Conservation (phyloP, 2,888 invertebrate genomes). For the Phania funesta region DNA sequence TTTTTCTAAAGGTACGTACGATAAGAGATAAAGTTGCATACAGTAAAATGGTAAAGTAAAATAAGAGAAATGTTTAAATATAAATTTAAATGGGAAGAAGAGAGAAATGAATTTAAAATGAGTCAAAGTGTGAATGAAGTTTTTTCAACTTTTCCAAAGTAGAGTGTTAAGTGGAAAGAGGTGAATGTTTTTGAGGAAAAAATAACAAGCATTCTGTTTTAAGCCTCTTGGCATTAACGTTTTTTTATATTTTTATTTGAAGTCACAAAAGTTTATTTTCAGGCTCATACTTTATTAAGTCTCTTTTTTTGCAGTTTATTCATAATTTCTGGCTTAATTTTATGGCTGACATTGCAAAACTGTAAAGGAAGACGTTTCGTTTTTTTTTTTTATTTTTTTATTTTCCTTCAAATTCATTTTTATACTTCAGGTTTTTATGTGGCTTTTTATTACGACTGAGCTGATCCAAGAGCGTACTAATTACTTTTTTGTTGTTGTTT, state of each 20-base stretch:
- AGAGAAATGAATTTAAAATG: constrained; percentile 38
- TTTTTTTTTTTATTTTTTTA: constrained; percentile 1
- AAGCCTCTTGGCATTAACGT: constrained; percentile 61
- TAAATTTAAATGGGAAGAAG: constrained; percentile 30
- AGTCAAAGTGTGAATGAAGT: constrained; percentile 57
- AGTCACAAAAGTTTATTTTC: constrained; percentile 25
- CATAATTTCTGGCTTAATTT: constrained; percentile 64
- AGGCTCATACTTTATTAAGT: constrained; percentile 39
- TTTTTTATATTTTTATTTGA: constrained; percentile 9
- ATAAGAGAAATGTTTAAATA: constrained; percentile 32
- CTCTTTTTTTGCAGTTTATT: constrained; percentile 24
- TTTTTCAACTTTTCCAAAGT: constrained; percentile 18
- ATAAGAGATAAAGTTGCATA: constrained; percentile 71
- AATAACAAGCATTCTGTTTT: constrained; percentile 30
- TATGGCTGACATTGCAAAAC: constrained; percentile 65
- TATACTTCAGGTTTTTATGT: constrained; percentile 46
- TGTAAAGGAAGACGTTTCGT: constrained; percentile 29
- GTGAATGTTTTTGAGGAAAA: not conserved
- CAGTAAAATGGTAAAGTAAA: constrained; percentile 14
- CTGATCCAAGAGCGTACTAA: constrained; percentile 64
- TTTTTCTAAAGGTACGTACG: constrained; percentile 85
- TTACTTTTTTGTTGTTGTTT: constrained; percentile 64
- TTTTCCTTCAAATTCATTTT: constrained; percentile 24
- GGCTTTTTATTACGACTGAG: constrained; percentile 58
- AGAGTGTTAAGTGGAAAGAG: constrained; percentile 13